Conservation (phyloP, 1,140 invertebrate species). For the Diploscapter pachys region DNA sequence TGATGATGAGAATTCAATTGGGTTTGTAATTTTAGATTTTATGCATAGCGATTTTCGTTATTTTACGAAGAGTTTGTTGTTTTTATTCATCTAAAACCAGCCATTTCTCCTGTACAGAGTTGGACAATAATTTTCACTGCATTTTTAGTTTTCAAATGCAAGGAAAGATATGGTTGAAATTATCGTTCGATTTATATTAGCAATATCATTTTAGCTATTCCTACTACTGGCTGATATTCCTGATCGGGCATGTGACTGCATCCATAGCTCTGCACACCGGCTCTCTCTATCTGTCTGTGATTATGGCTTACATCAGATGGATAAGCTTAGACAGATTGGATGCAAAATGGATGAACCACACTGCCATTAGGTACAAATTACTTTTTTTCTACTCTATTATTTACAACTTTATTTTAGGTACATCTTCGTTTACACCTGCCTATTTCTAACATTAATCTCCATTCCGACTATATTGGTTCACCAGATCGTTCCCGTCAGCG, state of each 20-base stretch:
- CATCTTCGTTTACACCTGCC: conserved; percentile 33
- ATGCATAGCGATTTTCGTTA: too few relatives aligned
- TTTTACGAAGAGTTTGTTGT: too few relatives aligned
- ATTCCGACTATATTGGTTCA: conserved; percentile 36
- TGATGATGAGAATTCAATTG: conserved; percentile 25
- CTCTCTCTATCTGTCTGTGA: conserved; percentile 35
- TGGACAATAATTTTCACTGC: too few relatives aligned
- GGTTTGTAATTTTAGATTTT: not conserved
- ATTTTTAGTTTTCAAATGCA: not conserved
- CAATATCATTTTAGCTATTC: conserved; percentile 29
- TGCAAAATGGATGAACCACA: conserved; percentile 38
- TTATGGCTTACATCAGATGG: conserved; percentile 41
- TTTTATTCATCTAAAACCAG: too few relatives aligned
- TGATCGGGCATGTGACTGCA: conserved; percentile 30
- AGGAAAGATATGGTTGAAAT: not conserved
- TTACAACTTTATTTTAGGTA: conserved; percentile 17
- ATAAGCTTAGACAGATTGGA: conserved; percentile 33
- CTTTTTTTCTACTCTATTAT: not conserved
- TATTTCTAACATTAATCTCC: conserved; percentile 31
- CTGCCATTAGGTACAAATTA: conserved; percentile 20
- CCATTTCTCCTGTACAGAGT: too few relatives aligned
- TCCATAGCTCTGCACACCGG: conserved; percentile 39
- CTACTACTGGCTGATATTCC: conserved; percentile 38
- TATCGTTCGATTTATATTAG: conserved; percentile 16
- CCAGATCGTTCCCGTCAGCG: conserved; percentile 31